These are phyloP conservation scores for Seriola quinqueradiata DNA, from an alignment of 2,113 vertebrate genomes.

Conservation along the genomic window DNA sequence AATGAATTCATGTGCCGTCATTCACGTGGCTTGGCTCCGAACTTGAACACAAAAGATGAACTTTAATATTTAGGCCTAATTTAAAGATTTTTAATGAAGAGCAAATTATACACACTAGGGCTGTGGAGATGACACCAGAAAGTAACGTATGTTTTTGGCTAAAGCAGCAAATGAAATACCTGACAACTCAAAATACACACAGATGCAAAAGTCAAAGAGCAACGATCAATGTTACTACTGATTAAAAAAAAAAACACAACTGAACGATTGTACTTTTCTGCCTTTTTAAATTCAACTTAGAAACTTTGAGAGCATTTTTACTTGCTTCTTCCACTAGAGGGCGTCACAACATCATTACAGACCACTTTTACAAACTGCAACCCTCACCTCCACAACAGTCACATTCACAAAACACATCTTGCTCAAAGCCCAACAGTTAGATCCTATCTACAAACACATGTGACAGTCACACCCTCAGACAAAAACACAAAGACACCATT, in stretches of 20 bases:
- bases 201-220: no score
- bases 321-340: slow-evolving; percentile 26
- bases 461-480: slow-evolving; percentile 50
- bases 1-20: background rate
- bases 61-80: background rate
- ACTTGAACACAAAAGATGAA: background rate
- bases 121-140: background rate
- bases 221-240: no score
- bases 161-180: background rate
- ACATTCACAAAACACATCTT: background rate
- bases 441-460: slow-evolving; percentile 31
- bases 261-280: no score
- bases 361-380: background rate
- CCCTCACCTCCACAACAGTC: background rate
- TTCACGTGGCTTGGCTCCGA: no score
- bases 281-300: background rate
- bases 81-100: no score
- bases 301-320: background rate
- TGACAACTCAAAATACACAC: no score
- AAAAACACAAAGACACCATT: slow-evolving; percentile 48
- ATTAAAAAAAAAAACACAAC: no score
- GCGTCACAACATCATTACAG: background rate
- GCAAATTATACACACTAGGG: no score
- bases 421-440: background rate
- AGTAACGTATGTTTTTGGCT: background rate